These are phyloP conservation scores for Enteromius radiatus DNA, from an alignment of 2,797 vertebrate genomes.

Conservation along the genomic window DNA sequence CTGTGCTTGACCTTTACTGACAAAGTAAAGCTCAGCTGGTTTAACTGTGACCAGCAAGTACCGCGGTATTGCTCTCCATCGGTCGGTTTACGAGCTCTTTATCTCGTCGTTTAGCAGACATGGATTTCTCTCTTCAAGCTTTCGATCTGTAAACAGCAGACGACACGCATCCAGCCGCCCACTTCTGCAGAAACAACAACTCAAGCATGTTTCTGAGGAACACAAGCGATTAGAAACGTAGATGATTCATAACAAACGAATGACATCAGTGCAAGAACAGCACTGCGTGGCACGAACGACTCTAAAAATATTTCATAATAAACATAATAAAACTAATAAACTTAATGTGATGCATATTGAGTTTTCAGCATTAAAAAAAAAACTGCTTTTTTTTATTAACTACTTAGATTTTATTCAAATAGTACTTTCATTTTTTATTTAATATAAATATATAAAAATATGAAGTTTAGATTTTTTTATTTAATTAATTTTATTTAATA, in stretches of 20 bases:
- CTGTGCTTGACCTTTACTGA: too few species aligned
- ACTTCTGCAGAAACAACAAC: not conserved
- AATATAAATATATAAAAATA: too few species aligned
- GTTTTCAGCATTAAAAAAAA: not conserved
- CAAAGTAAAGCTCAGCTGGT: too few species aligned
- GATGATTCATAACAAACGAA: not conserved
- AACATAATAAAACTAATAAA: not conserved
- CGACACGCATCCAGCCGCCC: not conserved
- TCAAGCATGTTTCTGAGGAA: not conserved
- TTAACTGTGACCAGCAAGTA: not conserved
- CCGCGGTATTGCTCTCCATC: not conserved
- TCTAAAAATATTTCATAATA: too few species aligned
- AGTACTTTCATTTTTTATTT: too few species aligned
- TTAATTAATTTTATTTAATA: too few species aligned
- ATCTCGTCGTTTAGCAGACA: not conserved
- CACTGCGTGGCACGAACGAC: not conserved
- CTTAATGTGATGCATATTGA: not conserved
- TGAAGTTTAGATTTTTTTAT: too few species aligned
- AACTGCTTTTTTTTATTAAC: not conserved
- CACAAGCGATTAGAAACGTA: not conserved
- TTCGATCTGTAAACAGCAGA: not conserved
- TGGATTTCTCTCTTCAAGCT: not conserved
- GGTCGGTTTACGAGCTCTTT: not conserved
- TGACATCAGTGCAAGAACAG: not conserved
- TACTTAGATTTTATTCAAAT: not conserved